Percentiles rank a stretch among this genome's conserved stretches.
phyloP scores from a whole-genome alignment of 2,888 invertebrate genomes.

The Rhabditoides inermis region DNA sequence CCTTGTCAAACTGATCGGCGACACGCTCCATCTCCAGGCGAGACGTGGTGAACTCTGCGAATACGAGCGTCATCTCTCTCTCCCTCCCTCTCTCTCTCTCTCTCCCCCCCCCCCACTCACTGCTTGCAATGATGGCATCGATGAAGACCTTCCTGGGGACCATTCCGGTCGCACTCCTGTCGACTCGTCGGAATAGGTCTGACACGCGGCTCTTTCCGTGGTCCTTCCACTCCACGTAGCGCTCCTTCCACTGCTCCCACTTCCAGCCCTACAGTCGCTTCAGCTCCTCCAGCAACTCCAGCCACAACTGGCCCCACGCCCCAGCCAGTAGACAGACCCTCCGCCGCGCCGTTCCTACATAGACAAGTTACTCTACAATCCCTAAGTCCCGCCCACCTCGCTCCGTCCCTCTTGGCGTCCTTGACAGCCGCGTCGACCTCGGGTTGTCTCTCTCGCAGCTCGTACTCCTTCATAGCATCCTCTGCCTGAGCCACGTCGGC shows the following conservation, averaged over 20 bases:
- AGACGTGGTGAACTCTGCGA: constrained; percentile 81
- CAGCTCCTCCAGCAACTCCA: constrained; percentile 63
- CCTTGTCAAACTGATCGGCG: constrained; percentile 91
- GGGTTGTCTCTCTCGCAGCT: constrained; percentile 79
- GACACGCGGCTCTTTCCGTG: constrained; percentile 70
- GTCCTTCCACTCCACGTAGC: constrained; percentile 48
- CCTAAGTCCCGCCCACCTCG: no score
- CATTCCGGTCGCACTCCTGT: constrained; percentile 91
- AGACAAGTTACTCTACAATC: not conserved
- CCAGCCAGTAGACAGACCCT: constrained; percentile 86
- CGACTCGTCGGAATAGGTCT: constrained; percentile 95
- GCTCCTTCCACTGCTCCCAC: constrained; percentile 84
- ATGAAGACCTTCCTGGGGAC: constrained; percentile 93
- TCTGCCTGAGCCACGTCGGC: no score
- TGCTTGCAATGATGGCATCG: constrained; percentile 91
- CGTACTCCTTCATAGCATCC: no score
- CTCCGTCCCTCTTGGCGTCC: constrained; percentile 36
- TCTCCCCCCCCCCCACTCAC: no score
- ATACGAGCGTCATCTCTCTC: no score
- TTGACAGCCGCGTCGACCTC: constrained; percentile 93
- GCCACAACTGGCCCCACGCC: constrained; percentile 96
- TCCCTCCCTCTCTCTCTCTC: no score
- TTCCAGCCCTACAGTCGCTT: constrained; percentile 95
- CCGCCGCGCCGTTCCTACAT: constrained; percentile 63
- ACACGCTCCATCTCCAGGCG: constrained; percentile 96